phyloP scores from a whole-genome alignment of 2,888 invertebrate species.

The Zaprionus obscuricornis region DNA sequence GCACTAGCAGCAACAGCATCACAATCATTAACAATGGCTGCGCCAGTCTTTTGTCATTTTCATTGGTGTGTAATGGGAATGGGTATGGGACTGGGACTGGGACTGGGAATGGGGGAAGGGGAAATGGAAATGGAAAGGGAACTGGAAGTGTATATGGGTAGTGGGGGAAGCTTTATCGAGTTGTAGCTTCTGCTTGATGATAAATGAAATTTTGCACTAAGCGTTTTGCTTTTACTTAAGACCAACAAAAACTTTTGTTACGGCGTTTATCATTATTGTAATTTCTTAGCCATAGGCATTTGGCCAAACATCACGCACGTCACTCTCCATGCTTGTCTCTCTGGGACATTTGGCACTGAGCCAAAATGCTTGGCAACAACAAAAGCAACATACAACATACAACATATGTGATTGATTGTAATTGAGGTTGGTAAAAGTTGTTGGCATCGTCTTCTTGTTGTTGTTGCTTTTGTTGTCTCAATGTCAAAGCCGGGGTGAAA shows the following conservation, averaged over 20 bases:
- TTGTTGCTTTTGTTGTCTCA: slow-evolving; percentile 34
- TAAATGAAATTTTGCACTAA: slow-evolving; percentile 66
- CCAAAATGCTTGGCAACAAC: slow-evolving; percentile 48
- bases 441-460: too few relatives aligned
- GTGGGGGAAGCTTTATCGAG: slow-evolving; percentile 7
- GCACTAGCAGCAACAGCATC: slow-evolving; percentile 16
- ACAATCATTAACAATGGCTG: slow-evolving; percentile 52
- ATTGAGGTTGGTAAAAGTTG: slow-evolving; percentile 79
- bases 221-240: slow-evolving; percentile 49
- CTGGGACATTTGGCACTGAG: slow-evolving; percentile 45
- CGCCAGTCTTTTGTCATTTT: slow-evolving; percentile 64
- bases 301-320: slow-evolving; percentile 54
- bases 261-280: slow-evolving; percentile 64
- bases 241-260: slow-evolving; percentile 58
- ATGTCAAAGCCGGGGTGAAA: slow-evolving; percentile 57
- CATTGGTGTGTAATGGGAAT: too few relatives aligned
- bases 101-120: slow-evolving; percentile 1
- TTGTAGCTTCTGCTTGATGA: slow-evolving; percentile 41
- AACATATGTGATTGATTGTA: slow-evolving; percentile 78
- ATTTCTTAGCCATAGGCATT: slow-evolving; percentile 56
- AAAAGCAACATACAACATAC: slow-evolving; percentile 32
- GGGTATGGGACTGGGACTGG: too few relatives aligned
- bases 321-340: neutral
- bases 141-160: neutral
- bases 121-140: slow-evolving; percentile 13